These are phyloP conservation scores for Graptemys geographica DNA, from an alignment of 2,797 vertebrate genomes.

Conservation along the genomic window DNA sequence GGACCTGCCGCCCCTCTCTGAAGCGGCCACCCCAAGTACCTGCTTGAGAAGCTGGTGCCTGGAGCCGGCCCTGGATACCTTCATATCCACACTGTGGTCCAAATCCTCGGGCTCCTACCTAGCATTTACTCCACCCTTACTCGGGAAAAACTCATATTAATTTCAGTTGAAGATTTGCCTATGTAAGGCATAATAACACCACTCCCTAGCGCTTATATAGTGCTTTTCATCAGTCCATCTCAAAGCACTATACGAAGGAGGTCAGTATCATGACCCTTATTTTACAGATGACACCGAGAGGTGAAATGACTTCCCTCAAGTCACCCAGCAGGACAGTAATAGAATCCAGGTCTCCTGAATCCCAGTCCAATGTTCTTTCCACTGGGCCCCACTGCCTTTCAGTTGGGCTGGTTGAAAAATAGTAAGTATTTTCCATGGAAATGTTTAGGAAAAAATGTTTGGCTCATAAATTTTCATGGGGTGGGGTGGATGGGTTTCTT, in stretches of 20 bases:
- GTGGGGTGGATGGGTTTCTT: not conserved
- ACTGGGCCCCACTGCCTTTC: not conserved
- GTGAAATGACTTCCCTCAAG: not conserved
- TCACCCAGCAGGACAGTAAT: not conserved
- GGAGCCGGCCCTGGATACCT: not conserved
- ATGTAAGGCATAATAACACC: not conserved
- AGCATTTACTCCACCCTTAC: not conserved
- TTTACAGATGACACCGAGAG: not conserved
- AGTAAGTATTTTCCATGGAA: not conserved
- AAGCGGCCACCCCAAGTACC: too few species aligned
- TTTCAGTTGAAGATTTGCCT: not conserved
- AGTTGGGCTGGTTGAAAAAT: not conserved
- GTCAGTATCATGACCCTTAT: not conserved
- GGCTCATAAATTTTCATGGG: not conserved
- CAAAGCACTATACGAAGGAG: not conserved
- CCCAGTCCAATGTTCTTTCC: not conserved
- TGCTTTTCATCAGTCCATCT: not conserved
- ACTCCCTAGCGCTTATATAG: not conserved
- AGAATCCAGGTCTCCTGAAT: not conserved
- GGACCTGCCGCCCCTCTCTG: too few species aligned
- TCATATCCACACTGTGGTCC: too few species aligned
- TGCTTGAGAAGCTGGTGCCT: too few species aligned
- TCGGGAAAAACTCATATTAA: not conserved
- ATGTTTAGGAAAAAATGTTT: not conserved
- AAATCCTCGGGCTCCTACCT: not conserved